Evolutionary conservation across 30 jellyfish, hydroid and myxozoan genomes (phyloP), one percentile per base, ranked within the genome.

Genomic region (Chrysaora quinquecirrha): DNA sequence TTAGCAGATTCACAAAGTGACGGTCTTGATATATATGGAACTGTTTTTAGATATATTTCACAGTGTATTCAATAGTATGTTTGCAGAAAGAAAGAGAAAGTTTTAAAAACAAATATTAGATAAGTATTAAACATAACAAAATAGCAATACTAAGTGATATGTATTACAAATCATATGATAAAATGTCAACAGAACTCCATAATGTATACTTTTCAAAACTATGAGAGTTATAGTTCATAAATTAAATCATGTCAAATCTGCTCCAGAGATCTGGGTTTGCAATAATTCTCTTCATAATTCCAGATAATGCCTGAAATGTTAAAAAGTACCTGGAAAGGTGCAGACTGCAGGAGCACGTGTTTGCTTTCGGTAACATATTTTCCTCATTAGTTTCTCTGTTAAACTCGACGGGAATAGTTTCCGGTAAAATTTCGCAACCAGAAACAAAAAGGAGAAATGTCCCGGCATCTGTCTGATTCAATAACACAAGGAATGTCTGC

Each of bases 11-110:
- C 54, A 38, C 54, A 38, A 38, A 38, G 66, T n/a, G 30, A 70
- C 30, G 74, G 74, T 11, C 49, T 70, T 70, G 82, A 70, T 38
- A 70, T 70, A 30, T 70, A 70, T 43, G 82, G 43, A 30, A 30
- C 49, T 30, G 82, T 70, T 70, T 30, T 70, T 19, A 70, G 54
- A 43, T 70, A 64, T 34, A 7, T 64, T 64, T 52, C 29, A 3
- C 68, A 52, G n/a, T 52, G 68, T n/a, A 52, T 52, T 24, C 23
- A 65, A 19, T 28, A 71, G 30, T 43, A 25, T 47, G 24, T 52
- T 75, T 65, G 29, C 62, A 65, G 25, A 7, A 19, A 20, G 9
- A 10, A 10, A 52, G 68, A 52, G 28, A 52, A 52, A 52, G 68
- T 52, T 52, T 52, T n/a, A 10, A 52, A 52, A 52, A 52, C 23